Evolutionary conservation across 2,888 invertebrate species (phyloP).

Genomic region (Andricus curvator): DNA sequence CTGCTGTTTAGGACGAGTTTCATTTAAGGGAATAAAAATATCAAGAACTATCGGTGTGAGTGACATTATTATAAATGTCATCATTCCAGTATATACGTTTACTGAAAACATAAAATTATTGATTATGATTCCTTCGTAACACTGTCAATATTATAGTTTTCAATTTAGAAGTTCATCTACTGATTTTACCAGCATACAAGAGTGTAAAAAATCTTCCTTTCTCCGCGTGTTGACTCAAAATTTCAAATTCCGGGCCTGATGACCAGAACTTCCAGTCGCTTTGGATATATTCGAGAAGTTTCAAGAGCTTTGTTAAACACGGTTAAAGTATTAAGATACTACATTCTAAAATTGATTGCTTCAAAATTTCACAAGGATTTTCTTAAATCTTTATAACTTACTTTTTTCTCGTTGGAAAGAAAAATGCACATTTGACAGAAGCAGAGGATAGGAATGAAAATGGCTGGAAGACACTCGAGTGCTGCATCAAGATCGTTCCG

Average conservation of each 20-base stretch:
- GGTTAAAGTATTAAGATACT: not conserved
- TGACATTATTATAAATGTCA: conserved; percentile 5
- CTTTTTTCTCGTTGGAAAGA: not conserved
- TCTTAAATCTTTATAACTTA: not conserved
- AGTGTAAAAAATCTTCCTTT: not conserved
- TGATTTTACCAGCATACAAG: conserved; percentile 13
- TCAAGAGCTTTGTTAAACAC: not conserved
- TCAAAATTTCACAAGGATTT: not conserved
- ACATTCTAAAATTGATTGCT: not conserved
- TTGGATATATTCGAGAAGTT: not conserved
- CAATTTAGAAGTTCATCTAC: not conserved
- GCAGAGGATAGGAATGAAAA: not conserved
- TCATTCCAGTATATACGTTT: not conserved
- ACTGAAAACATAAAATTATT: not conserved
- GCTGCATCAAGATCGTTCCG: not conserved
- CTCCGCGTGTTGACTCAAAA: not conserved
- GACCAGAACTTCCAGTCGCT: conserved; percentile 11
- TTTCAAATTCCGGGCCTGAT: not conserved
- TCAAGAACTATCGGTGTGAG: conserved; percentile 13
- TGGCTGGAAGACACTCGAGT: conserved; percentile 1
- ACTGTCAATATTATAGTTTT: too few species aligned
- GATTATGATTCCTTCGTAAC: not conserved
- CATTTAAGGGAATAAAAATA: not conserved
- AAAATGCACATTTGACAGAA: not conserved
- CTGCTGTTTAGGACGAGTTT: not conserved